Conservation (phyloP, 1,140 invertebrate genomes). For the Bradysia coprophila region DNA sequence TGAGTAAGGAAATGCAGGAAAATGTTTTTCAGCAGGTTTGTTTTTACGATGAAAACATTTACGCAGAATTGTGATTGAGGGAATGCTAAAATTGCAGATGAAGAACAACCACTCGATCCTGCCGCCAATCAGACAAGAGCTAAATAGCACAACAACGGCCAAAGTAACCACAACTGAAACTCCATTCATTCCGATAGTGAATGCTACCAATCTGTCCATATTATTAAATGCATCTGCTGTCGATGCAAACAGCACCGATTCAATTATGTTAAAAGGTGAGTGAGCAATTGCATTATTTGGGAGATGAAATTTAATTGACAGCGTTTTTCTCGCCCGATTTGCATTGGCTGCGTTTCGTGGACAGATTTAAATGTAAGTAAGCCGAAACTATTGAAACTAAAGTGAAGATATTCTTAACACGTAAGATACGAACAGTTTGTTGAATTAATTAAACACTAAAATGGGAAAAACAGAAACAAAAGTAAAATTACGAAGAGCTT, state of each 20-base stretch:
- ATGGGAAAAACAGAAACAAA: too few relatives aligned
- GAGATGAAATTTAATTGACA: not conserved
- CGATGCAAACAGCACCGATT: not conserved
- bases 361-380: not conserved
- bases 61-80: too few relatives aligned
- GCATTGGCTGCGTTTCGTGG: not conserved
- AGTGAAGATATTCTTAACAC: too few relatives aligned
- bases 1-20: not conserved
- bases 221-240: not conserved
- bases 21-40: not conserved
- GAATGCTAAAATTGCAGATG: too few relatives aligned
- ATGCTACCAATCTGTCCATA: not conserved
- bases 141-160: not conserved
- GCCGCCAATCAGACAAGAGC: too few relatives aligned
- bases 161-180: not conserved
- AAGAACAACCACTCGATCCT: not conserved
- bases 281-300: not conserved
- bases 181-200: not conserved
- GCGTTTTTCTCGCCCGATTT: not conserved
- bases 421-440: too few relatives aligned
- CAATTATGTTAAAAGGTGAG: not conserved
- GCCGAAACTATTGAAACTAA: not conserved
- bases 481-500: too few relatives aligned
- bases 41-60: not conserved
- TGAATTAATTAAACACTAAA: too few relatives aligned